Evolutionary conservation across 2,113 vertebrate genomes (phyloP).

Genomic region (Reinhardtius hippoglossoides): DNA sequence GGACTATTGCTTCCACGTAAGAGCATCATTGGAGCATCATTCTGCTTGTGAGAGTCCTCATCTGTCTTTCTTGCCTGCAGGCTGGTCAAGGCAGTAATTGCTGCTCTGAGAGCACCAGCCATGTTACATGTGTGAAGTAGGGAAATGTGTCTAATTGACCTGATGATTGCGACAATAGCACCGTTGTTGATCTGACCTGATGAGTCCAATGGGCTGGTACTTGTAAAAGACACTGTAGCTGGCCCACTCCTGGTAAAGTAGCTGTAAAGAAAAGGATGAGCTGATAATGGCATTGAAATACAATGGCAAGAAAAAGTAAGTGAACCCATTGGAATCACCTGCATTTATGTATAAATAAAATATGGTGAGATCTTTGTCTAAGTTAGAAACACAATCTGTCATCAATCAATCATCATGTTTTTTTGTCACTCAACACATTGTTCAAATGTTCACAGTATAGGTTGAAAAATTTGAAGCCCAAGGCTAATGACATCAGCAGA

Average conservation of each 20-base stretch:
- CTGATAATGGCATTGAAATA: background rate
- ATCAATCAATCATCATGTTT: too few relatives aligned
- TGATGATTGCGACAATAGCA: background rate
- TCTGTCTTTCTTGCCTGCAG: background rate
- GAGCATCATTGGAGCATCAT: background rate
- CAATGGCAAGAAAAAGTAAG: background rate
- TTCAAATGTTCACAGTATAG: too few relatives aligned
- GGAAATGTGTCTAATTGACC: too few relatives aligned
- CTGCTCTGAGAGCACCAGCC: too few relatives aligned
- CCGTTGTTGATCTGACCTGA: constrained; percentile 85
- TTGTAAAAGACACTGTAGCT: constrained; percentile 97
- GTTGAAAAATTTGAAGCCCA: too few relatives aligned
- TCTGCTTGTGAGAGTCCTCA: constrained; percentile 1
- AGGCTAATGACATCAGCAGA: too few relatives aligned
- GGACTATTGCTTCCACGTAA: background rate
- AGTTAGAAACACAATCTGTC: too few relatives aligned
- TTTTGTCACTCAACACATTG: too few relatives aligned
- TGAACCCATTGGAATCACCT: background rate
- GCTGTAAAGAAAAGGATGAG: constrained; percentile 77
- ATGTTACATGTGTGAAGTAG: too few relatives aligned
- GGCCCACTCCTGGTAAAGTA: constrained; percentile 95
- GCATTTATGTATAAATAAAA: too few relatives aligned
- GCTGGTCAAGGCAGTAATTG: too few relatives aligned
- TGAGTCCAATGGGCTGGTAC: constrained; percentile 94
- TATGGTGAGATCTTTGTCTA: too few relatives aligned